Evolutionary conservation across 2,888 invertebrate genomes (phyloP).

Genomic region (Hoplodrina blanda): DNA sequence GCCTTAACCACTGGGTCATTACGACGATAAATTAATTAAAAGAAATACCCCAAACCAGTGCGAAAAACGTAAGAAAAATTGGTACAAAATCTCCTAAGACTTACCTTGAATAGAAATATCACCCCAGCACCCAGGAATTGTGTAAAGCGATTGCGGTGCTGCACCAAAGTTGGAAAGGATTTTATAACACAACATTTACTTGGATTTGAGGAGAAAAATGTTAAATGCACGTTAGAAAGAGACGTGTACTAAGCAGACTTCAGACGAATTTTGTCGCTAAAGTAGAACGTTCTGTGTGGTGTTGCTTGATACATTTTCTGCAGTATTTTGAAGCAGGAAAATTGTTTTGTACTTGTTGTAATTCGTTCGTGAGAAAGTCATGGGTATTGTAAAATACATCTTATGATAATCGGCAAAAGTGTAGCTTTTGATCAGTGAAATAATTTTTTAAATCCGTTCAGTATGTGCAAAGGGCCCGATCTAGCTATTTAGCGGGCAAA

Average conservation of each 20-base stretch:
- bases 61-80: not conserved
- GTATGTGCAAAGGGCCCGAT: too few species aligned
- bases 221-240: constrained; percentile 42
- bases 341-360: not conserved
- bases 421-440: too few species aligned
- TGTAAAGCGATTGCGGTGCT: constrained; percentile 40
- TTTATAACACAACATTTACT: constrained; percentile 45
- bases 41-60: not conserved
- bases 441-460: too few species aligned
- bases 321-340: constrained; percentile 3
- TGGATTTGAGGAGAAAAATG: constrained; percentile 56
- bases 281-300: constrained; percentile 19
- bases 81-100: not conserved
- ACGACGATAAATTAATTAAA: too few species aligned
- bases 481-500: too few species aligned
- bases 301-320: constrained; percentile 23
- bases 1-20: too few species aligned
- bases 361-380: too few species aligned
- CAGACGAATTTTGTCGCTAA: constrained; percentile 44
- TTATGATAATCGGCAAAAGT: too few species aligned
- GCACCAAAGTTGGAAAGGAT: constrained; percentile 38
- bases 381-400: too few species aligned
- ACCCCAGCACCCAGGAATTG: constrained; percentile 30
- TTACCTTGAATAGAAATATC: constrained; percentile 49
- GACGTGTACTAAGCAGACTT: constrained; percentile 51